Evolutionary conservation across 37 sponge, comb jelly and placozoan genomes (phyloP), one percentile per base, ranked within the genome.

Genomic region (Cladorhizidae sp.): DNA sequence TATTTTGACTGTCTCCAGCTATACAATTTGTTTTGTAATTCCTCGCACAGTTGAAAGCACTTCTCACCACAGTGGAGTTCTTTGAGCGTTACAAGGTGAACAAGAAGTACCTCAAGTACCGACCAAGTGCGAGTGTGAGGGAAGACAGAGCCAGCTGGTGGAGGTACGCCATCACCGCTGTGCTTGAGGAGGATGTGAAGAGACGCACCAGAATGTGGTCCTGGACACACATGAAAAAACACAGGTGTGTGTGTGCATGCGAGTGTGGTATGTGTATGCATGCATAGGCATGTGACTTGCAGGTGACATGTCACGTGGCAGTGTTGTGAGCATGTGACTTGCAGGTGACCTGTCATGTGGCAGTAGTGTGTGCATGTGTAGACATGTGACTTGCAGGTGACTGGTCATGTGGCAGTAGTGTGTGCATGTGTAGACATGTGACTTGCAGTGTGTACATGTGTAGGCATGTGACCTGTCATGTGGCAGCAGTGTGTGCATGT

Each of bases 151-250:
- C 64, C 28, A 76, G 36, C 18, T 85, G 95, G 95, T 94, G 95
- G 95, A 77, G 36, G 82, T 90, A 84, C 70, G 95, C 95, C 50
- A 82, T 83, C 69, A 73, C 78, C 57, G 77, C 83, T 43, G 81
- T 94, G n/a, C 38, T 81, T 40, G 88, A 90, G 75, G 86, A 93
- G 61, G 73, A 80, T 7, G 93, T 92, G 50, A 78, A 70, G 70
- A 79, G 89, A 50, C 87, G 65, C 57, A 38, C 78, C 21, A 32
- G 64, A 39, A 77, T 77, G 77, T 88, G 89, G 89, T 92, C 93
- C 18, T 92, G 93, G 93, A 70, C 21, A 29, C 93, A 88, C 82
- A 92, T 92, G 63, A 87, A 92, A 54, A 58, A 79, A 41, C 89
- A 87, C 85, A 92, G 93, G 93, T 92, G 36, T 7, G 58, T 35